These are phyloP conservation scores for Hylaeus volcanicus DNA, from an alignment of 1,140 invertebrate species.

Conservation along the genomic window DNA sequence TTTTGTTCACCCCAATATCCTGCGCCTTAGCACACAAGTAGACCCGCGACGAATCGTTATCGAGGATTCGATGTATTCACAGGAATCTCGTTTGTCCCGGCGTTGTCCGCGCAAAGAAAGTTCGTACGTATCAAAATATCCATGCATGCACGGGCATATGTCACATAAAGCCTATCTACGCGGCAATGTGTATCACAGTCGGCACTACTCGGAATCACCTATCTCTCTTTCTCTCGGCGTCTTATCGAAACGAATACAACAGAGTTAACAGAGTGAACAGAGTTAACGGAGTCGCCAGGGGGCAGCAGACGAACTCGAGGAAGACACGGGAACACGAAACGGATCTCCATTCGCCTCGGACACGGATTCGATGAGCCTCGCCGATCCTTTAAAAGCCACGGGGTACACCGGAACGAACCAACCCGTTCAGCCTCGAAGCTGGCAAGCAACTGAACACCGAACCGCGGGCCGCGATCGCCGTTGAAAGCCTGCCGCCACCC, in stretches of 20 bases:
- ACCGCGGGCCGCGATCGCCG: conserved; percentile 18
- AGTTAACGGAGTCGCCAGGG: no score
- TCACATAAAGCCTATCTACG: conserved; percentile 22
- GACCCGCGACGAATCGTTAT: neutral
- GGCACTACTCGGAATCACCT: conserved; percentile 22
- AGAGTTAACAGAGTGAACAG: no score
- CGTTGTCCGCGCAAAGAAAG: neutral
- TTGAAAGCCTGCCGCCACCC: conserved; percentile 39
- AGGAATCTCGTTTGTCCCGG: neutral
- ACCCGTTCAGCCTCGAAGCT: conserved; percentile 63
- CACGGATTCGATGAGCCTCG: neutral
- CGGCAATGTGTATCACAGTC: conserved; percentile 41
- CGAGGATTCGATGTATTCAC: neutral
- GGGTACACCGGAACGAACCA: neutral
- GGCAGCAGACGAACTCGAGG: neutral
- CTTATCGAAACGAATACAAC: neutral
- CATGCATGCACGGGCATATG: conserved; percentile 5
- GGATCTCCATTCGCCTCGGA: conserved; percentile 28
- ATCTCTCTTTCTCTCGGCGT: neutral
- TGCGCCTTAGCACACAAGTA: neutral
- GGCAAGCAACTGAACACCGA: conserved; percentile 75
- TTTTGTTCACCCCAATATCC: neutral
- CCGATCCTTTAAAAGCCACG: neutral
- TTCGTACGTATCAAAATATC: conserved; percentile 23
- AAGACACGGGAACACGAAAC: conserved; percentile 23